Percentiles rank a stretch among this genome's conserved stretches.
These are phyloP conservation scores for Callosobruchus maculatus DNA, from an alignment of 2,888 invertebrate genomes.

Conservation along the genomic window DNA sequence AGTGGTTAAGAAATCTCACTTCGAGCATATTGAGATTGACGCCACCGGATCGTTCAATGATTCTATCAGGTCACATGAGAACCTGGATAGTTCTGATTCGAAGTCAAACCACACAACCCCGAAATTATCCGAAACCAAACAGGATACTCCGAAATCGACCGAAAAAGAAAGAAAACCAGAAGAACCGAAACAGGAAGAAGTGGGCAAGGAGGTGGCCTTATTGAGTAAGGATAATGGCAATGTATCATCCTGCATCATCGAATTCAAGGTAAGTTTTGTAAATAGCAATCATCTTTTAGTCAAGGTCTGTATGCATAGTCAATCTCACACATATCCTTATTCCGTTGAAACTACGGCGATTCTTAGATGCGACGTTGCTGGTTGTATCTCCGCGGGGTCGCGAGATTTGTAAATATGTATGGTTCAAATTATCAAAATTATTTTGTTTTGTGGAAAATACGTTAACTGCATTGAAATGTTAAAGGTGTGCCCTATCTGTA, in stretches of 20 bases:
- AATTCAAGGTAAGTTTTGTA: constrained; percentile 57
- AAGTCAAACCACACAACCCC: constrained; percentile 29
- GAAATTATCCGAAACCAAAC: constrained; percentile 24
- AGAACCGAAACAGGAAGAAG: constrained; percentile 21
- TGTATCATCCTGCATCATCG: constrained; percentile 82
- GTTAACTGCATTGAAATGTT: no score
- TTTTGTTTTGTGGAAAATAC: no score
- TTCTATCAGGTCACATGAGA: constrained; percentile 25
- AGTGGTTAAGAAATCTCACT: constrained; percentile 70
- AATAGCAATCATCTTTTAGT: no score
- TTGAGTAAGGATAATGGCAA: constrained; percentile 65
- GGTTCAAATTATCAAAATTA: no score
- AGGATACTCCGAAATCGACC: constrained; percentile 22
- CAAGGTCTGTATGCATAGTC: no score
- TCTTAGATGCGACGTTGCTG: no score
- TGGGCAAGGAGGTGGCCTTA: constrained; percentile 23
- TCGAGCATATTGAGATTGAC: constrained; percentile 55
- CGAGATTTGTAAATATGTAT: no score
- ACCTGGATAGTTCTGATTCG: constrained; percentile 17
- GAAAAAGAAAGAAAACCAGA: constrained; percentile 21
- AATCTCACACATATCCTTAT: no score
- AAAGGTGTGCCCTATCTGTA: no score
- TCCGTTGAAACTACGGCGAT: no score
- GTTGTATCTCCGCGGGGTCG: no score
- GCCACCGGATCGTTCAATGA: constrained; percentile 14